Evolutionary conservation across 2,113 vertebrate genomes (phyloP), one percentile per base, ranked within the genome.

Genomic region (Apeltes quadracus): DNA sequence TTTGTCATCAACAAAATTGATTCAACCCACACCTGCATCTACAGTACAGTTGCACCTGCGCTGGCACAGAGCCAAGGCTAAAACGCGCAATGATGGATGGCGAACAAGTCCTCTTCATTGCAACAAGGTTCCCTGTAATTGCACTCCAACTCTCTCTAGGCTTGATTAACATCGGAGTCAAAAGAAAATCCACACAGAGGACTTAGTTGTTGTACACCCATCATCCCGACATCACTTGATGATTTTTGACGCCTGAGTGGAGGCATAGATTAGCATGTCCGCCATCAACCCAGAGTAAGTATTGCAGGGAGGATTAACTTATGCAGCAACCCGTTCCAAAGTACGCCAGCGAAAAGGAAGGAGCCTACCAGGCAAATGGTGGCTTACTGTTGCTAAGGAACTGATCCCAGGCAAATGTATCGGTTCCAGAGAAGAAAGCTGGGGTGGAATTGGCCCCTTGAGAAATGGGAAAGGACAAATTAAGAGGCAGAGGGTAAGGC

Each of bases 331-430:
- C 74, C 59, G 73, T 84, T 83, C 50, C 67, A 68, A 84, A 76
- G 73, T 83, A 78, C 56, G 75, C 23, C 38, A 44, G 69, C 64
- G 81, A 27, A 76, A 74, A 23, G 64, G 59, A 78, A 69, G n/a
- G 69, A 71, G 75, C 82, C 86, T 61, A 78, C 36, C 3, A 87
- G 79, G 81, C 81, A 84, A 83, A 81, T 62, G 58, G 82, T 62
- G 76, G 81, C 82, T 85, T 75, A 70, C 87, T 88, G 90, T 92
- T 92, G 88, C 87, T 88, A 84, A 90, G 91, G 72, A 92, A 91
- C 86, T 56, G 71, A 71, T 88, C 83, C 76, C 59, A 64, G 58
- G 64, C 74, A 77, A 65, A 82, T 61, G 64, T 59, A 43, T 84
- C 74, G 63, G 72, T 75, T 51, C 70, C 51, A 73, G 69, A 61